Evolutionary conservation across 2,797 vertebrate genomes (phyloP), one percentile per base, ranked within the genome.

Genomic region (Acrocephalus scirpaceus): DNA sequence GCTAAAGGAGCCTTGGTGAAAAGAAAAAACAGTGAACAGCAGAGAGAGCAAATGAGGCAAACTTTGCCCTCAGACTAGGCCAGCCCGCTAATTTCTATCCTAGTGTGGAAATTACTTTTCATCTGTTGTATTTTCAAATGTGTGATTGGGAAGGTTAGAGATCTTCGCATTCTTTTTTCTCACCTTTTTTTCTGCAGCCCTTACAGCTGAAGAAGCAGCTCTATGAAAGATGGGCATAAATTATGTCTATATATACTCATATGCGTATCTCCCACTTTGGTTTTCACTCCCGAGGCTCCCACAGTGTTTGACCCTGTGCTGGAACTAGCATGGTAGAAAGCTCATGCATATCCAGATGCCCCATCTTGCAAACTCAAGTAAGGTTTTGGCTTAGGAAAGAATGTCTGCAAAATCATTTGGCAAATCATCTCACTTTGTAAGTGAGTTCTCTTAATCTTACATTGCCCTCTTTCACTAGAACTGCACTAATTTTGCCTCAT

Each of bases 201-300:
- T 50, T 71, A 11, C 0, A 0, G 30, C 19, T 78, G 34, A 81
- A 53, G 38, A 62, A n/a, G 8, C 10, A 64, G 4, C 20, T 36
- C 7, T 19, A 4, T 27, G 22, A 64, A 80, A 18, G 7, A 6
- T 32, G 5, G 13, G 2, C 14, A 16, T 50, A 48, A 57, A 44
- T 34, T 16, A 3, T 13, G 19, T 13, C 8, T 5, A 18, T 15
- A 18, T 13, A 27, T 50, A 47, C 22, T 23, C 13, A 48, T 15
- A n/a, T 6, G 7, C 15, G 54, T 54, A 72, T 7, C 4, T 57
- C 16, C 19, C 1, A 2, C 13, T 75, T 75, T 8, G 6, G 6
- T 75, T 67, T 73, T 73, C 40, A 40, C 5, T 22, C 1, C 0
- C 10, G 13, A 47, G 40, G 16, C 18, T 40, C 17, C n/a, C 27